phyloP scores from a whole-genome alignment of 2,888 invertebrate genomes.

The Diploptera punctata region DNA sequence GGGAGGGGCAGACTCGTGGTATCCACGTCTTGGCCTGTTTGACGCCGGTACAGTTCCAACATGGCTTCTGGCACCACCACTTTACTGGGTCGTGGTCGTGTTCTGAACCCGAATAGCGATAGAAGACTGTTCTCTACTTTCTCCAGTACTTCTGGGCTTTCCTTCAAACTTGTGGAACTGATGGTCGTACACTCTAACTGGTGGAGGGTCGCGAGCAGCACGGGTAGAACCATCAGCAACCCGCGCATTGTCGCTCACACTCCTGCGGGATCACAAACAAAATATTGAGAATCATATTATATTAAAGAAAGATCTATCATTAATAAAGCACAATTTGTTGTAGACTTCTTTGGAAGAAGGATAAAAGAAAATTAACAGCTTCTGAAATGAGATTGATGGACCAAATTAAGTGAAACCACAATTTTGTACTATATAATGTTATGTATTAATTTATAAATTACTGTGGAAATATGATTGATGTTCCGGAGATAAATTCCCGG shows the following conservation, averaged over 20 bases:
- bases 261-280: too few species aligned
- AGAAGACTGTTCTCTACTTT: constrained; percentile 66
- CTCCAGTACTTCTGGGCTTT: constrained; percentile 52
- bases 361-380: too few species aligned
- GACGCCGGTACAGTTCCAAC: constrained; percentile 76
- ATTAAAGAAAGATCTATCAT: too few species aligned
- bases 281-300: too few species aligned
- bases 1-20: constrained; percentile 70
- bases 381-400: too few species aligned
- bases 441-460: too few species aligned
- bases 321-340: too few species aligned
- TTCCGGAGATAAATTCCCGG: too few species aligned
- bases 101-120: constrained; percentile 65
- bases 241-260: constrained; percentile 54
- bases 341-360: too few species aligned
- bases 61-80: constrained; percentile 78
- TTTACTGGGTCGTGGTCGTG: constrained; percentile 60
- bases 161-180: constrained; percentile 37
- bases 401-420: too few species aligned
- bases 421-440: too few species aligned
- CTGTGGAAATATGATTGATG: too few species aligned
- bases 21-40: constrained; percentile 66
- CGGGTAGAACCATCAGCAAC: constrained; percentile 51
- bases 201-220: constrained; percentile 50
- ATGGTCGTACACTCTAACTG: constrained; percentile 34